These are phyloP conservation scores for Erebia ligea DNA, from an alignment of 2,888 invertebrate species.

Conservation along the genomic window DNA sequence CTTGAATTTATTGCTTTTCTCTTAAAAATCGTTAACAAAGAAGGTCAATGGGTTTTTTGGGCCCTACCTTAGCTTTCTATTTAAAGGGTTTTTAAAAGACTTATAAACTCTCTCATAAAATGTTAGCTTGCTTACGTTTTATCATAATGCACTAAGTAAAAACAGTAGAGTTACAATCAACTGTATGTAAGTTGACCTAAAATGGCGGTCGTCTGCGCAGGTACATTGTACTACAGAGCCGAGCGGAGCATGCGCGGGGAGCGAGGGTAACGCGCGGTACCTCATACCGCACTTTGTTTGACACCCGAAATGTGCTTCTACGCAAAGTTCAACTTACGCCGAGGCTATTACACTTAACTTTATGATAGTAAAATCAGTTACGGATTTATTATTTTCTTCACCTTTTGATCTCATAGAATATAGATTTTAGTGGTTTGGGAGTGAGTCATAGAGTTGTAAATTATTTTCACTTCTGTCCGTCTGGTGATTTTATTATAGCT, in stretches of 20 bases:
- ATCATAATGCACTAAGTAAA: neutral
- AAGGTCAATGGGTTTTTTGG: slow-evolving; percentile 1
- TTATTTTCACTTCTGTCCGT: too few relatives aligned
- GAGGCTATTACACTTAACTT: too few relatives aligned
- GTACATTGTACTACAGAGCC: too few relatives aligned
- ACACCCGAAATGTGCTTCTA: too few relatives aligned
- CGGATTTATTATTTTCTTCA: neutral
- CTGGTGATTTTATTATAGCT: too few relatives aligned
- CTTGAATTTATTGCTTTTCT: slow-evolving; percentile 7
- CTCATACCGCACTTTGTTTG: too few relatives aligned
- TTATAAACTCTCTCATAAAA: neutral
- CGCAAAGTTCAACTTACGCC: too few relatives aligned
- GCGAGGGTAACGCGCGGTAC: too few relatives aligned
- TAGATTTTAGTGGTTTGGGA: too few relatives aligned
- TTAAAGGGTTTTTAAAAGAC: slow-evolving; percentile 12
- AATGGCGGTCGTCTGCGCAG: too few relatives aligned
- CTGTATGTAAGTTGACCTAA: too few relatives aligned
- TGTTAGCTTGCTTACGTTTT: neutral
- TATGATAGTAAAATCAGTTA: neutral
- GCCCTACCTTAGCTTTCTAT: slow-evolving; percentile 5
- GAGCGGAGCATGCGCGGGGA: too few relatives aligned
- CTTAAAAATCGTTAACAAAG: slow-evolving; percentile 12
- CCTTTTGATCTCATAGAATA: neutral
- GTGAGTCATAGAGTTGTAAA: neutral
- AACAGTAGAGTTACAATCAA: neutral